These are phyloP conservation scores for Nematostella vectensis DNA, from an alignment of 92 coral and sea anemone genomes.

Conservation along the genomic window DNA sequence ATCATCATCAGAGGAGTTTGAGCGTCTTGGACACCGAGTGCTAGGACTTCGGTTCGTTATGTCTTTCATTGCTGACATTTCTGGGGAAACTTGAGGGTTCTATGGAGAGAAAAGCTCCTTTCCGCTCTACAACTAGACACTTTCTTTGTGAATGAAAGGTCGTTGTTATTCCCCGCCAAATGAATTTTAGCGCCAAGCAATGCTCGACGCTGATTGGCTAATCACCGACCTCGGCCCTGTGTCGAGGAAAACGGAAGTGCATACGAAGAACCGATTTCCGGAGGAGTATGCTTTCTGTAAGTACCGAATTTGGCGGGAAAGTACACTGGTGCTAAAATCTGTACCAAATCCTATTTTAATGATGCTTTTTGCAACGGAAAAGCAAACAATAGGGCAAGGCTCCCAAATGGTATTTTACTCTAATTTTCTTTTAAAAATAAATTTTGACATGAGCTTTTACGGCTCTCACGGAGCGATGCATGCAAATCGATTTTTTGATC, in stretches of 20 bases:
- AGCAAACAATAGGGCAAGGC: too few relatives aligned
- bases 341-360: too few relatives aligned
- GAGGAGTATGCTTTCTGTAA: neutral
- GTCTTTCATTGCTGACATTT: constrained; percentile 66
- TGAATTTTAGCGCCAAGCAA: constrained; percentile 72
- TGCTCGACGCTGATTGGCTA: constrained; percentile 57
- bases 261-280: neutral
- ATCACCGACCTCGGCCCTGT: constrained; percentile 20
- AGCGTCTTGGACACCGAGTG: constrained; percentile 17
- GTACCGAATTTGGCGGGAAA: neutral
- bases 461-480: too few relatives aligned
- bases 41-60: constrained; percentile 46
- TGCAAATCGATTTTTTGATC: too few relatives aligned
- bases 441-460: too few relatives aligned
- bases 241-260: constrained; percentile 7
- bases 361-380: too few relatives aligned
- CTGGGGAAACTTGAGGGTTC: neutral
- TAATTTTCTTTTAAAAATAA: too few relatives aligned
- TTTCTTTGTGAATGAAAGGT: constrained; percentile 28
- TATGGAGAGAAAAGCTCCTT: neutral
- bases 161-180: constrained; percentile 52
- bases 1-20: constrained; percentile 61
- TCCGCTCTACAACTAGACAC: neutral
- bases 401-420: too few relatives aligned
- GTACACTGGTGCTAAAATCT: too few relatives aligned